A percentile compares a stretch with the other conserved stretches of the same genome.
Conservation (phyloP, 2,797 vertebrate genomes). For the Labroides dimidiatus region DNA sequence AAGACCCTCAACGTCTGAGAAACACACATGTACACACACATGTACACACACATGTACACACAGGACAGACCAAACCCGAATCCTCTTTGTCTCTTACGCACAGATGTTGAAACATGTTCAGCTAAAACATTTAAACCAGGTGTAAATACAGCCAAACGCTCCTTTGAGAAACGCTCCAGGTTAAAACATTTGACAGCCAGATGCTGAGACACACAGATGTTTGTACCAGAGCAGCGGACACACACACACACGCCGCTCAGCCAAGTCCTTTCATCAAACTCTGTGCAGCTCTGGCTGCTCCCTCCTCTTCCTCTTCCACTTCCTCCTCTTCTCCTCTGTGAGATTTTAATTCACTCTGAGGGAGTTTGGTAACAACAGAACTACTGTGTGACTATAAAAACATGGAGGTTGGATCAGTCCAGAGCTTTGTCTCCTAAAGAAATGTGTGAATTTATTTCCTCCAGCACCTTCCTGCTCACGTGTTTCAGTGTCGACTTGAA, state of each 20-base stretch:
- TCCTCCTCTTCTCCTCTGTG: conserved; percentile 24
- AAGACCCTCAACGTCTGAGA: conserved; percentile 91
- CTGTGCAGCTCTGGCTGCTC: conserved; percentile 18
- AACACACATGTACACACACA: conserved; percentile 3
- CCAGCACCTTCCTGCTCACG: neutral
- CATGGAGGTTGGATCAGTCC: neutral
- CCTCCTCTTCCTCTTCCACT: conserved; percentile 8
- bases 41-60: neutral
- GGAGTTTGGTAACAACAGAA: conserved; percentile 19
- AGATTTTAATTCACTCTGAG: neutral
- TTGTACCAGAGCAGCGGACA: conserved; percentile 11
- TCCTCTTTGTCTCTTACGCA: conserved; percentile 20
- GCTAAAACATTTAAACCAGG: conserved; percentile 14
- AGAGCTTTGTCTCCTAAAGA: neutral
- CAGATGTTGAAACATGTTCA: neutral
- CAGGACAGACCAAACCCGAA: neutral
- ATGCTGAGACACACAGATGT: conserved; percentile 42
- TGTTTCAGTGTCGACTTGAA: neutral
- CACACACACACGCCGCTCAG: neutral
- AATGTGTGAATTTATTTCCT: neutral
- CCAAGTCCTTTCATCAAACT: conserved; percentile 12
- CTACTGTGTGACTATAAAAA: conserved; percentile 2
- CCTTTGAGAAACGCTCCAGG: conserved; percentile 24
- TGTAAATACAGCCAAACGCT: conserved; percentile 50
- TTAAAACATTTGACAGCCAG: neutral